Conservation (phyloP, 2,113 vertebrate genomes). For the Corythornis madagascariensis region DNA sequence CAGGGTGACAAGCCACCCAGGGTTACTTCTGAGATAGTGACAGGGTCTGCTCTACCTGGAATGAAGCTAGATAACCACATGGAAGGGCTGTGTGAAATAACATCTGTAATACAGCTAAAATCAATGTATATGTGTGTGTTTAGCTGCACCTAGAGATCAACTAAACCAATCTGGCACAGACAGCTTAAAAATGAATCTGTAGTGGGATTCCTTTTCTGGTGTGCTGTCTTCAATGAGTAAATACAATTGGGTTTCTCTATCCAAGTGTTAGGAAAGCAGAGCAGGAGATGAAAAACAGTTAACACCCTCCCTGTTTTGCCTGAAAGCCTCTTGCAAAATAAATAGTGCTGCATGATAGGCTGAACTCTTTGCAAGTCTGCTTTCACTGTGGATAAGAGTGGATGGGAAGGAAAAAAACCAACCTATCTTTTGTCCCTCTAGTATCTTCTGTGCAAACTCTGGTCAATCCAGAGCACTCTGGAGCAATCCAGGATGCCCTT, state of each 20-base stretch:
- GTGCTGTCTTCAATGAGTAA: background rate
- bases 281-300: background rate
- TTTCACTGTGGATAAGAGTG: background rate
- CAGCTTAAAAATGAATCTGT: background rate
- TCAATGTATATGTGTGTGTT: fast-evolving
- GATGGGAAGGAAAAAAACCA: background rate
- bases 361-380: background rate
- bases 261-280: background rate
- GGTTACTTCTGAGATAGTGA: background rate
- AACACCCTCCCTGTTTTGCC: background rate
- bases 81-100: background rate
- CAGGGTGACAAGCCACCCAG: background rate
- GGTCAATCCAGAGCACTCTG: background rate
- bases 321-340: background rate
- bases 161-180: background rate
- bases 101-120: background rate
- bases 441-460: background rate
- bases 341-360: background rate
- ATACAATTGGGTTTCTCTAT: background rate
- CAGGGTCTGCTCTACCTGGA: background rate
- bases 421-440: background rate
- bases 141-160: background rate
- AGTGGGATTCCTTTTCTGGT: background rate
- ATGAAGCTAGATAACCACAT: fast-evolving
- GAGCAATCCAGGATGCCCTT: background rate